These are phyloP conservation scores for Lamprotornis superbus DNA, from an alignment of 2,113 vertebrate species.

Conservation along the genomic window DNA sequence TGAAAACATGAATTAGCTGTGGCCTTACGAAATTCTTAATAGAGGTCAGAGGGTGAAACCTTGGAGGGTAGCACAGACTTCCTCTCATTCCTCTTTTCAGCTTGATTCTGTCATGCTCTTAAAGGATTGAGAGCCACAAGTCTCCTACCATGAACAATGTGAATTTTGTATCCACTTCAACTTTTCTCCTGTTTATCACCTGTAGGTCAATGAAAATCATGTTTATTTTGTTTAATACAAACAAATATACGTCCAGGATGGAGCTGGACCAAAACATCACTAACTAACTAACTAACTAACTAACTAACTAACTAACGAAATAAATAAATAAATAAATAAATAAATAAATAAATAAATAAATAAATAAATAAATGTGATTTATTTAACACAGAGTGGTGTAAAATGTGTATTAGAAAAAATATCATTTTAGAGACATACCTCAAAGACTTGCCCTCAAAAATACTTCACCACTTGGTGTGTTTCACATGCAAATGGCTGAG, in stretches of 20 bases:
- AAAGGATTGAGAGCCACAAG: neutral
- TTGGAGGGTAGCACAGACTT: neutral
- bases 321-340: too few species aligned
- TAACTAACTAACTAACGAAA: too few species aligned
- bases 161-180: neutral
- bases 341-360: too few species aligned
- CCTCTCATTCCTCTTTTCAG: neutral
- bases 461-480: neutral
- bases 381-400: neutral
- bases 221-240: neutral
- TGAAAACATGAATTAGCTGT: neutral
- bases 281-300: too few species aligned
- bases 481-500: neutral
- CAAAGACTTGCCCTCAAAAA: neutral
- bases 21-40: neutral
- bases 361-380: neutral
- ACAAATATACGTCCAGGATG: fast-evolving
- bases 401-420: neutral
- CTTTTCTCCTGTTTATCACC: neutral
- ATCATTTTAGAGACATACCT: neutral
- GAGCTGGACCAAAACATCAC: neutral
- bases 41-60: neutral
- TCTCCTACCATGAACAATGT: neutral
- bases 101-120: neutral
- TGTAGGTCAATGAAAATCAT: neutral